These are phyloP conservation scores for Sander lucioperca DNA, from an alignment of 2,113 vertebrate genomes.

Conservation along the genomic window DNA sequence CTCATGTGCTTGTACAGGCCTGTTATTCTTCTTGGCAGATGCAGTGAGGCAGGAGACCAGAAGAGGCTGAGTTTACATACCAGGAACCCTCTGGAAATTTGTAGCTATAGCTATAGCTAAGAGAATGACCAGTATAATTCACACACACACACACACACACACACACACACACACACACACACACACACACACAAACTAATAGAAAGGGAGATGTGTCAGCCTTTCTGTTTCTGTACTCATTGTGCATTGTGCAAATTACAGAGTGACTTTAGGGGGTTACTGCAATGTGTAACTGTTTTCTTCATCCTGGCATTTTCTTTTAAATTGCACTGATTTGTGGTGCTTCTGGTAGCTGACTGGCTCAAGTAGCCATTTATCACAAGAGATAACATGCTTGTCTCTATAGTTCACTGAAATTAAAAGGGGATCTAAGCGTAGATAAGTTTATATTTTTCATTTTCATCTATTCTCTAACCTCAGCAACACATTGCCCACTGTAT, in stretches of 20 bases:
- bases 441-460: neutral
- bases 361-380: neutral
- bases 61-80: constrained; percentile 65
- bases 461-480: neutral
- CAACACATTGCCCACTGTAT: neutral
- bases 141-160: neutral
- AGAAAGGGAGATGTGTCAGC: neutral
- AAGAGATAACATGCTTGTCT: neutral
- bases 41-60: neutral
- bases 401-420: neutral
- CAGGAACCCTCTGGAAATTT: constrained; percentile 40
- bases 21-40: constrained; percentile 20
- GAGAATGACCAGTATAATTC: neutral
- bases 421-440: neutral
- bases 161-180: too few species aligned
- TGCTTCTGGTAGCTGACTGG: neutral
- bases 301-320: neutral
- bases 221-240: neutral
- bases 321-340: neutral
- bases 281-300: neutral
- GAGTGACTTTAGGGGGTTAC: neutral
- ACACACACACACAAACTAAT: too few species aligned
- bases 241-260: neutral
- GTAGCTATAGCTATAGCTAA: constrained; percentile 11
- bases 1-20: neutral